A percentile compares a stretch with the other conserved stretches of the same genome.
Conservation (phyloP, 1,140 invertebrate genomes). For the Bemisia tabaci region DNA sequence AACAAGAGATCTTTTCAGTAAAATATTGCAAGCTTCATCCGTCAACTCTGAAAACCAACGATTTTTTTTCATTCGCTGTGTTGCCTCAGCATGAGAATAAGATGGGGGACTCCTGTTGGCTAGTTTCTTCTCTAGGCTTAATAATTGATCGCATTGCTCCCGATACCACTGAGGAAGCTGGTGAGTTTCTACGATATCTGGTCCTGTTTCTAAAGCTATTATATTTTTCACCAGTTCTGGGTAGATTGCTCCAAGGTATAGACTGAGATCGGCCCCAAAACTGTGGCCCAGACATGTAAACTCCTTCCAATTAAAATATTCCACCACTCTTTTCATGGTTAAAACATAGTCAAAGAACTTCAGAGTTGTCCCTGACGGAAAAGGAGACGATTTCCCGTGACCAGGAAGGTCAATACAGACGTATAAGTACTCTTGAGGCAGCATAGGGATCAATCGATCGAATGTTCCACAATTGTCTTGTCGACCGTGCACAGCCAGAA, state of each 20-base stretch:
- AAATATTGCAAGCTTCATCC: slow-evolving; percentile 32
- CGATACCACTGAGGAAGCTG: slow-evolving; percentile 24
- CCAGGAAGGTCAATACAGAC: slow-evolving; percentile 52
- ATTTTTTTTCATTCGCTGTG: slow-evolving; percentile 34
- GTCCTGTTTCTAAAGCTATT: slow-evolving; percentile 37
- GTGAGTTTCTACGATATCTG: slow-evolving; percentile 23
- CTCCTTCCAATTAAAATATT: slow-evolving; percentile 40
- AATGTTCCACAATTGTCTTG: slow-evolving; percentile 50
- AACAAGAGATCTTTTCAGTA: slow-evolving; percentile 35
- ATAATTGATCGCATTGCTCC: slow-evolving; percentile 22
- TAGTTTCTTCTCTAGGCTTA: slow-evolving; percentile 10
- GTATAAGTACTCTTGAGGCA: slow-evolving; percentile 42
- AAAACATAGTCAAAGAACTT: slow-evolving; percentile 34
- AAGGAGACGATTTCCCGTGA: slow-evolving; percentile 49
- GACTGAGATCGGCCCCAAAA: slow-evolving; percentile 36
- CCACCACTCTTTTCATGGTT: slow-evolving; percentile 35
- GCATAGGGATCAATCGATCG: slow-evolving; percentile 40
- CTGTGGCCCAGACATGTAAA: slow-evolving; percentile 45
- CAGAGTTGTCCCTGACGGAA: slow-evolving; percentile 36
- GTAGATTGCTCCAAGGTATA: slow-evolving; percentile 33
- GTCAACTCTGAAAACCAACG: slow-evolving; percentile 26
- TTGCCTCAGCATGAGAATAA: slow-evolving; percentile 38
- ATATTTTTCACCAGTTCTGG: slow-evolving; percentile 37
- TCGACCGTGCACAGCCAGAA: slow-evolving; percentile 47
- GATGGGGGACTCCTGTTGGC: slow-evolving; percentile 23